Evolutionary conservation across 2,797 vertebrate genomes (phyloP).

Genomic region (Phoebastria nigripes): DNA sequence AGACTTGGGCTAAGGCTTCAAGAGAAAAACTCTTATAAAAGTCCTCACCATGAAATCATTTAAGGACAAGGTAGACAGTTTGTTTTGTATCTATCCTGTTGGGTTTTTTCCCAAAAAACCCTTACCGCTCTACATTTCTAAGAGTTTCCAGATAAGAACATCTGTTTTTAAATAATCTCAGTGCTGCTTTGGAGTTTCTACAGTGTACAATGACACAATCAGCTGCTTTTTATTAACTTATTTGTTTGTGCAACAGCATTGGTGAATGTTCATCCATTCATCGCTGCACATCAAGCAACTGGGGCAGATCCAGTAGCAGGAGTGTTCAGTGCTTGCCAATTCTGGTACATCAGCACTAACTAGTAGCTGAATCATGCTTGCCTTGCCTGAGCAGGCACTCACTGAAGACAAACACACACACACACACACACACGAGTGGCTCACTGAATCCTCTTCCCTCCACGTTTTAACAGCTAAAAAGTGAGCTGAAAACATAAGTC

Average conservation of each 20-base stretch:
- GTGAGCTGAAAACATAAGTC: neutral
- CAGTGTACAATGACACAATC: conserved; percentile 13
- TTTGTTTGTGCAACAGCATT: conserved; percentile 45
- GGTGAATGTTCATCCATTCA: conserved; percentile 44
- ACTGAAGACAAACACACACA: neutral
- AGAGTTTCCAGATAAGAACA: conserved; percentile 34
- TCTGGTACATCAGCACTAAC: conserved; percentile 1
- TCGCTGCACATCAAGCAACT: conserved; percentile 11
- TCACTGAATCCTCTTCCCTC: neutral
- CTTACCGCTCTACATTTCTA: neutral
- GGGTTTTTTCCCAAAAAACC: fast-evolving
- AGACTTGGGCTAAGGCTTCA: neutral
- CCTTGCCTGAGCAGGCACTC: neutral
- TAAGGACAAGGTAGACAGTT: neutral
- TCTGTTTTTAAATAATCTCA: conserved; percentile 46
- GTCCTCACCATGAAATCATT: neutral
- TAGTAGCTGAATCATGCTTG: conserved; percentile 26
- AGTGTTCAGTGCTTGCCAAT: neutral
- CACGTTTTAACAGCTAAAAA: neutral
- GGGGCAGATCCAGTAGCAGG: conserved; percentile 39
- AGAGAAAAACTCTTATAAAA: neutral
- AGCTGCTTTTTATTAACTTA: conserved; percentile 54
- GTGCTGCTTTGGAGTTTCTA: neutral
- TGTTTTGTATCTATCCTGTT: neutral
- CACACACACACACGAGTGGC: neutral